Base-by-base conservation (phyloP, 2,113 vertebrate species). In the Lepisosteus osseus region DNA sequence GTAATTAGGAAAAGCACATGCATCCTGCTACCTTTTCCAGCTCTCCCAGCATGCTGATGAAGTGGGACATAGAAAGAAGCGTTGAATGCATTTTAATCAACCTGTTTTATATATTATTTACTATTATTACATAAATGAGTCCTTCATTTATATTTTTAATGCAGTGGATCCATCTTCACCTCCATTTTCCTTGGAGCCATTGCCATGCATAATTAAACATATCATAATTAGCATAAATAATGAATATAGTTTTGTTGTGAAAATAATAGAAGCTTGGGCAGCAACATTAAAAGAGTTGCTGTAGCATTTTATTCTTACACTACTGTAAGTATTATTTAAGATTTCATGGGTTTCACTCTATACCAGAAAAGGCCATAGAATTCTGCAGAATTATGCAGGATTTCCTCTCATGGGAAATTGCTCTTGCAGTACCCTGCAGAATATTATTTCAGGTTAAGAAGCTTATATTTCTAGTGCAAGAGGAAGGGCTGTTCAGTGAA, bases 131-230 rank as follows among this genome's bases (percentile, higher is more conserved):
- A 65, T 73, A 47, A 72, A 80, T 79, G 67, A 82, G 79, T 59
- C 76, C 86, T 86, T 84, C 84, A 87, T 88, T 86, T 90, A 84
- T 84, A 93, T 92, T 91, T 93, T 69, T 91, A 91, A 92, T 87
- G 79, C 80, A 86, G 85, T 67, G 73, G 77, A 92, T 94, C 80
- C 90, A 93, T 95, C 88, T 73, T 79, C 77, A 67, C 77, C 76
- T 86, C 80, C 73, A 67, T 85, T 75, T 82, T 73, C 68, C 85
- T 79, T n/a, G 65, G 61, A 45, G 51, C 54, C 61, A 41, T 47
- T 59, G 51, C 61, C 70, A 77, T 73, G 72, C 56, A 77, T 86
- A 82, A 87, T 86, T 79, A 78, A 57, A 73, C 61, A 65, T 68
- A 77, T 79, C 69, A 61, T 78, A 78, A 83, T 14, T 69, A 54